Base-by-base conservation (phyloP, 2,888 invertebrate genomes). In the Phengaris alcon region DNA sequence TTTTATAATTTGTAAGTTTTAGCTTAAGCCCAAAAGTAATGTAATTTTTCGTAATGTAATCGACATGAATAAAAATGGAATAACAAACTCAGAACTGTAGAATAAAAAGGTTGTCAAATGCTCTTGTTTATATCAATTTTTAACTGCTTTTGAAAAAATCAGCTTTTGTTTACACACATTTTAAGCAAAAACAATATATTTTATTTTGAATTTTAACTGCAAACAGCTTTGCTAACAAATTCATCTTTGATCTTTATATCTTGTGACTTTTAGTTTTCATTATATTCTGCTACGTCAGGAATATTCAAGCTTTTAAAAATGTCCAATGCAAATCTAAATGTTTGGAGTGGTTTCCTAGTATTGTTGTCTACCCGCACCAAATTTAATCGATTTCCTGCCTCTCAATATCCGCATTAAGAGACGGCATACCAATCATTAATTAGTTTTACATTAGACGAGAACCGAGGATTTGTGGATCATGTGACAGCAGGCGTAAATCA, bases 401-500 rank as follows among this genome's bases (percentile, higher is more conserved):
- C 48, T 48, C 1, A 8, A 6, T 48, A 6, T 6, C 48, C 48
- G 8, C 48, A 48, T 7, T 48, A 48, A 6, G 6, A 48, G 48
- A 35, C 35, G 4, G 48, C 4, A 48, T 57, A 9, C 9, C 57
- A 15, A 22, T 59, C 4, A 59, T 22, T 22, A n/a, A n/a, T n/a
- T 59, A 59, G 22, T 15, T 22, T 59, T 59, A 59, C 59, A 22
- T 15, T 22, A 22, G 22, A 6, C 1, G 8, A 0, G 4, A 4
- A 48, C 48, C 48, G 35, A 35, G 35, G 35, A 22, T 59, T 59
- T 59, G 59, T 22, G 22, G 59, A 59, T 78, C 77, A 77, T 73
- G 51, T 57, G 70, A 74, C n/a, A 76, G 55, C 69, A 76, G 79
- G 78, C 79, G 79, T 79, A 79, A 79, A 77, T 78, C 77, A 81